Base-by-base conservation (phyloP, 2,888 invertebrate genomes). In the Liodrosophila aerea region DNA sequence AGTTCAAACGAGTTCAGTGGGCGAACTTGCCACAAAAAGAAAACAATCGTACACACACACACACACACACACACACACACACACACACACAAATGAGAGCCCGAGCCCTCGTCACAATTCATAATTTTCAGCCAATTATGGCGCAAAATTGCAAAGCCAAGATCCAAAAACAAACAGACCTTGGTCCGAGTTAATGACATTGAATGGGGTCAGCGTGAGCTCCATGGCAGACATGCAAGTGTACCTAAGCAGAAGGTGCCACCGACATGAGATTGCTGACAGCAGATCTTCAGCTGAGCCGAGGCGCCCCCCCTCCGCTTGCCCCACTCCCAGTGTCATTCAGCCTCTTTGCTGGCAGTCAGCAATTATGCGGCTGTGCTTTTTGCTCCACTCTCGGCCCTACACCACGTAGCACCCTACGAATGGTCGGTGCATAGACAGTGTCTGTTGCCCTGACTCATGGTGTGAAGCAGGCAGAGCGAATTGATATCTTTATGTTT, bases 131-230 rank as follows among this genome's bases (percentile, higher is more conserved):
- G 74, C 53, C 77, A 77, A 81, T 77, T 77, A 77, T 76, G 74
- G 81, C 74, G 77, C n/a, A 53, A 81, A 81, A 76, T 76, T 76
- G 76, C 67, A 39, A 50, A 53, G 53, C 45, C 53, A 72, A n/a
- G n/a, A n/a, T n/a, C n/a, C n/a, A n/a, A n/a, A 78, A 70, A 53
- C 70, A 77, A 73, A 77, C 63, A 82, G 77, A 83, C 81, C 83
- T 86, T 83, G 86, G 72, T 61, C 69, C 71, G 43, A 76, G 83
- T 81, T 86, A 83, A 83, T 86, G 86, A 71, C 86, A 82, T 85
- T 82, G 81, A 86, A 86, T 82, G 81, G 74, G 85, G 86, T 85
- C 85, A 81, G 62, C 34, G 49, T 57, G 46, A 43, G 40, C 52
- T 54, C 22, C 22, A 22, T 22, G 2, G 22, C 4, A 8, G 13